Conservation (phyloP, 1,140 invertebrate genomes). For the Atta colombica region DNA sequence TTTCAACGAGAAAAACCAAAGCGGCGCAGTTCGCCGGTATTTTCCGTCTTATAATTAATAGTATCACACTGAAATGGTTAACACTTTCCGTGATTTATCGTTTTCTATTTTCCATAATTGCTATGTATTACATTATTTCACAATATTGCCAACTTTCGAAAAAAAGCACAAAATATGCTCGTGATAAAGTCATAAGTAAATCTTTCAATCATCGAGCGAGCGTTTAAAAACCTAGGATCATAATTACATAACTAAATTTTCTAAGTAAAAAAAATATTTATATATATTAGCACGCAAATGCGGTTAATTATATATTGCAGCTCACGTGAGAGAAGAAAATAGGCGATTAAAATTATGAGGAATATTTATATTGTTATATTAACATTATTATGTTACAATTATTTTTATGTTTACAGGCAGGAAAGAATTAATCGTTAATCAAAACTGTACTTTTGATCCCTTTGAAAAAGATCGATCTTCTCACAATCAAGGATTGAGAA, state of each 20-base stretch:
- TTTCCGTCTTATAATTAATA: constrained; percentile 46
- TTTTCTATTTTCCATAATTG: constrained; percentile 26
- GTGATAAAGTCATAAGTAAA: constrained; percentile 14
- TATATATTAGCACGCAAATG: neutral
- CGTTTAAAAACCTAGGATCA: neutral
- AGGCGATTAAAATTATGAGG: neutral
- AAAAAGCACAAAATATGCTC: neutral
- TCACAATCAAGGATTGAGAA: neutral
- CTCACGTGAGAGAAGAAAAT: neutral
- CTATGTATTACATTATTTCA: neutral
- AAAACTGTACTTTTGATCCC: neutral
- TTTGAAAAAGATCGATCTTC: constrained; percentile 10
- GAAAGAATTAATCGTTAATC: constrained; percentile 2
- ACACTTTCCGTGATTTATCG: constrained; percentile 32
- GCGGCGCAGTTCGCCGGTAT: neutral
- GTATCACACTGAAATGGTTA: constrained; percentile 26
- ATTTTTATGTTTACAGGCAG: too few relatives aligned
- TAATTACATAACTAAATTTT: neutral
- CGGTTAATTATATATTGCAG: neutral
- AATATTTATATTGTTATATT: too few relatives aligned
- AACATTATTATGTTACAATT: too few relatives aligned
- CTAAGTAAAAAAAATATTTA: neutral
- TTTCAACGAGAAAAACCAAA: constrained; percentile 31
- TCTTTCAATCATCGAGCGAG: neutral
- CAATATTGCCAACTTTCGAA: neutral